Evolutionary conservation across 2,797 vertebrate genomes (phyloP).

Genomic region (Scolopax bukidnonensis): DNA sequence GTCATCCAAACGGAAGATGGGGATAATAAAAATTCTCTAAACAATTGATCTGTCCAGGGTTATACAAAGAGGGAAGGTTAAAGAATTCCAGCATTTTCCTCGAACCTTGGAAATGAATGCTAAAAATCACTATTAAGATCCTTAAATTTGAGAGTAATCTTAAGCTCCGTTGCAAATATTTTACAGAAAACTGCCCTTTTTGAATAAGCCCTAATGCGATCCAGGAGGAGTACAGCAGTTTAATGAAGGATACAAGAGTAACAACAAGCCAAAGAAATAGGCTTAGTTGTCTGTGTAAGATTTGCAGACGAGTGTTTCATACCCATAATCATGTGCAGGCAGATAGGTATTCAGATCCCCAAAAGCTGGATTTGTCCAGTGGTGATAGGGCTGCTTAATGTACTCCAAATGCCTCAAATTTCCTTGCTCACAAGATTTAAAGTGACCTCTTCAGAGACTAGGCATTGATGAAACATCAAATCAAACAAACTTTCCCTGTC

Average conservation of each 20-base stretch:
- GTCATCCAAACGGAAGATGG: not conserved
- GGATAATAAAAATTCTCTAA: not conserved
- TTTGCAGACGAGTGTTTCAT: not conserved
- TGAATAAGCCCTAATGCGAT: not conserved
- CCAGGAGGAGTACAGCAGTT: not conserved
- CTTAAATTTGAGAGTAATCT: not conserved
- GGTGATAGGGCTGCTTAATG: not conserved
- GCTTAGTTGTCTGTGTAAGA: not conserved
- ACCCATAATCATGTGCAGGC: not conserved
- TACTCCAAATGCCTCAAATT: not conserved
- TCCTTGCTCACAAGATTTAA: not conserved
- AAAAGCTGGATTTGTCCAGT: not conserved
- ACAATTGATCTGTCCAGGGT: not conserved
- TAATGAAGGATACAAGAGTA: not conserved
- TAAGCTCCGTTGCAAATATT: not conserved
- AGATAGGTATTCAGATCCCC: not conserved
- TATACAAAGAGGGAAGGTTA: not conserved
- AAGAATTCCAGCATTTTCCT: not conserved
- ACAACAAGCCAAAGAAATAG: not conserved
- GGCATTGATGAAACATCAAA: not conserved
- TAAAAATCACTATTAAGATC: not conserved
- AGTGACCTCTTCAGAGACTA: not conserved
- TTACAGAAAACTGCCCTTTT: not conserved
- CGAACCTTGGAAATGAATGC: not conserved
- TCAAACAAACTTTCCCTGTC: not conserved